Base-by-base conservation (phyloP, 2,888 invertebrate genomes). In the Parochlus steinenii region DNA sequence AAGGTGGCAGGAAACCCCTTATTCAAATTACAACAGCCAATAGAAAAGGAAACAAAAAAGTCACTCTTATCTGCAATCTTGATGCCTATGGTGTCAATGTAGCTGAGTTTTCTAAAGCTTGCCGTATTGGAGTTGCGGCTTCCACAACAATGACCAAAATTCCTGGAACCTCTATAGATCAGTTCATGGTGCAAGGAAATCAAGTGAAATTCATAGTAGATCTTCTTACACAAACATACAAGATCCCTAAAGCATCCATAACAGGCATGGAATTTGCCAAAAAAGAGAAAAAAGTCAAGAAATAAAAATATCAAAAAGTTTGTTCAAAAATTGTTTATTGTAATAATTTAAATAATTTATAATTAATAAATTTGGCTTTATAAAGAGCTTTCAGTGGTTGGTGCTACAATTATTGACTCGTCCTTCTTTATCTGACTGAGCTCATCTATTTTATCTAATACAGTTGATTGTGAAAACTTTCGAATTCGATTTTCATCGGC, bases 141-240 rank as follows among this genome's bases (percentile, higher is more conserved):
- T 78, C 89, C 47, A 81, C 87, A 39, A 78, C 79, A 20, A 73
- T 87, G 34, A 76, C 74, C 27, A 70, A 74, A 42, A 55, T 73
- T 12, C 73, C 81, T 3, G 78, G 76, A 35, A 76, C 80, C 48
- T 72, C 71, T 47, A 62, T 59, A 28, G 74, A 76, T 46, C 81
- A 85, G 56, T 71, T 92, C 20, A 67, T 86, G 54, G 71, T 92
- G 40, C 92, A 92, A 61, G 92, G 92, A 6, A 90, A 90, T 59
- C 90, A 90, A 67, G 72, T 87, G 15, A 47, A 53, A 8, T 59
- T 59, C 27, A 47, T 59, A 10, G 49, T 51, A 37, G 56, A 53
- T 17, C 40, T 59, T 12, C 46, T 59, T 3, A 59, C 56, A 3
- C 55, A 57, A 35, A 58, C 54, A 4, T 59, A 59, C 39, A 58